Conservation (phyloP, 2,797 vertebrate genomes). For the Esox masquinongy region DNA sequence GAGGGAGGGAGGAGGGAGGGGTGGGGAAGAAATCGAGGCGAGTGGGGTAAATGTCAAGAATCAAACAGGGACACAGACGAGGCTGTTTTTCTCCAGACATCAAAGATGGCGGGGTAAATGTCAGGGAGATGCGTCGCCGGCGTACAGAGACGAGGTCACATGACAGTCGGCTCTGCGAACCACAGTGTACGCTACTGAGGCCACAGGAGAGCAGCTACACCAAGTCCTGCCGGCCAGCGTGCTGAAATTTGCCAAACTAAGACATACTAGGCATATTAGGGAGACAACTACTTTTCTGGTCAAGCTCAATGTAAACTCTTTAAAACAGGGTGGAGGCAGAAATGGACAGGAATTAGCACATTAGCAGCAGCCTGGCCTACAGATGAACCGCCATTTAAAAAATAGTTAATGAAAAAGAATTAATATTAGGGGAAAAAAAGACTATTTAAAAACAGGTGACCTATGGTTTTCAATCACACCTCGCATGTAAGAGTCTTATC, state of each 20-base stretch:
- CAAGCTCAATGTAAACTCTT: conserved; percentile 24
- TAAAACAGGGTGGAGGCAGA: conserved; percentile 16
- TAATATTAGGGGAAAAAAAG: background rate
- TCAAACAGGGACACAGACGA: conserved; percentile 19
- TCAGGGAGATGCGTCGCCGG: conserved; percentile 40
- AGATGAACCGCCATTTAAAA: background rate
- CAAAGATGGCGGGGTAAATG: conserved; percentile 47
- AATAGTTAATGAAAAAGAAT: background rate
- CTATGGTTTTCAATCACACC: conserved; percentile 39
- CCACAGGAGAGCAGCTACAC: conserved; percentile 45
- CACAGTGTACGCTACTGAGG: conserved; percentile 40
- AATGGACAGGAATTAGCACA: conserved; percentile 21
- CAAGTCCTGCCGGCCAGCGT: conserved; percentile 24
- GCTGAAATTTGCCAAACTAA: conserved; percentile 23
- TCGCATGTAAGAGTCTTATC: conserved; percentile 25
- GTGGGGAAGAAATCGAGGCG: too few relatives aligned
- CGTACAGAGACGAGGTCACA: conserved; percentile 44
- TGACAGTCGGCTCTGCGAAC: conserved; percentile 61
- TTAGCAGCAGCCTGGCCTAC: conserved; percentile 22
- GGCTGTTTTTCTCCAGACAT: conserved; percentile 35
- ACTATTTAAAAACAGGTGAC: conserved; percentile 18
- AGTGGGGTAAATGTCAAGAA: background rate
- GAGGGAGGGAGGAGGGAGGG: background rate
- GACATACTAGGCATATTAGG: conserved; percentile 31
- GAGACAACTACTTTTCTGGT: conserved; percentile 34